These are phyloP conservation scores for Drosophila ironensis DNA, from an alignment of 1,140 invertebrate genomes.

Conservation along the genomic window DNA sequence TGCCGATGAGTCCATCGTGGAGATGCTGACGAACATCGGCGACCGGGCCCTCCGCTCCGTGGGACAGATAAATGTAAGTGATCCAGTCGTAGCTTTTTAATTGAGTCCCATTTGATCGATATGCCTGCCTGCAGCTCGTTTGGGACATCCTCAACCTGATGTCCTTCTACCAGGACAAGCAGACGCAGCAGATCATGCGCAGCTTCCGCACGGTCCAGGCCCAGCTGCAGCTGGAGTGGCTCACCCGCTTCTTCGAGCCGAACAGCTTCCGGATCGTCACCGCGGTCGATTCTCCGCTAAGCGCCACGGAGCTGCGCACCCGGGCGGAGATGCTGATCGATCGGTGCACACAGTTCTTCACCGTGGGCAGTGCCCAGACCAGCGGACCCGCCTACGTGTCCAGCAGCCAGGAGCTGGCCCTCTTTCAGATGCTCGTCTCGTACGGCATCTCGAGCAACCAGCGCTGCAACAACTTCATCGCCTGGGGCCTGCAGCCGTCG, in stretches of 20 bases:
- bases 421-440: constrained; percentile 70
- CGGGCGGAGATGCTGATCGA: constrained; percentile 72
- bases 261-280: constrained; percentile 34
- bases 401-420: constrained; percentile 58
- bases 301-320: constrained; percentile 54
- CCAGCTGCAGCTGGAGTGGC: constrained; percentile 63
- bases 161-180: constrained; percentile 72
- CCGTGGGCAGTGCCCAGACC: constrained; percentile 26
- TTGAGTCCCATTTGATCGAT: too few relatives aligned
- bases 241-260: constrained; percentile 67
- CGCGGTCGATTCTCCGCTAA: constrained; percentile 41
- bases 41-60: constrained; percentile 83
- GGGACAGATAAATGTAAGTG: constrained; percentile 80
- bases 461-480: constrained; percentile 75
- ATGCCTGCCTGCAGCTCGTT: too few relatives aligned
- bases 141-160: constrained; percentile 79
- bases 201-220: constrained; percentile 71
- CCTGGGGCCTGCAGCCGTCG: constrained; percentile 76
- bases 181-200: constrained; percentile 54
- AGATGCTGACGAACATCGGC: constrained; percentile 82
- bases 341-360: constrained; percentile 74
- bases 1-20: constrained; percentile 78
- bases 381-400: constrained; percentile 51
- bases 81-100: neutral
- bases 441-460: constrained; percentile 75